phyloP scores from a whole-genome alignment of 2,797 vertebrate species.

The Cynopterus sphinx region DNA sequence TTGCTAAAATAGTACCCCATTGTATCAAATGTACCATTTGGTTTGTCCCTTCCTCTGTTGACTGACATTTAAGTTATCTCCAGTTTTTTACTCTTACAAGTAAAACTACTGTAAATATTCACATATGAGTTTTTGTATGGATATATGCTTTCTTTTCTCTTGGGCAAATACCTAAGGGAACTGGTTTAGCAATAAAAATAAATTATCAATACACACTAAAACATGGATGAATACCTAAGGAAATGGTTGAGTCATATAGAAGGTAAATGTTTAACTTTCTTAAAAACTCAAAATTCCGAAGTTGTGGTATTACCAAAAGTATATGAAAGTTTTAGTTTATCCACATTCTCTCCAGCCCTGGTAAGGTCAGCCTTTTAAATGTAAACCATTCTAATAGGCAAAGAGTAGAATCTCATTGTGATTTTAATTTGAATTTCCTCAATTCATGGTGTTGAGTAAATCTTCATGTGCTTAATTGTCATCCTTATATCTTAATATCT shows the following conservation, averaged over 20 bases:
- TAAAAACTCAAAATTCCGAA: slow-evolving; percentile 9
- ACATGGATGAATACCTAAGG: not conserved
- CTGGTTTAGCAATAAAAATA: not conserved
- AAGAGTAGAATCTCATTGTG: not conserved
- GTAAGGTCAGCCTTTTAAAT: not conserved
- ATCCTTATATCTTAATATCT: not conserved
- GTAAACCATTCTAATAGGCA: not conserved
- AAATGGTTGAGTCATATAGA: not conserved
- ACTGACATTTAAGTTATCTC: not conserved
- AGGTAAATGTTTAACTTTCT: not conserved
- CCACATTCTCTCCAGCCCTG: not conserved
- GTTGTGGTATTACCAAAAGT: not conserved
- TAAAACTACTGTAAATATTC: not conserved
- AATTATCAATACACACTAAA: too few relatives aligned
- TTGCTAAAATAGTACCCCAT: not conserved
- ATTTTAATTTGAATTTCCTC: slow-evolving; percentile 1
- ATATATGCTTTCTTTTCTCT: not conserved
- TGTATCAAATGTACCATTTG: not conserved
- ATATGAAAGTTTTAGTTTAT: not conserved
- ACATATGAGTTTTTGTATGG: not conserved
- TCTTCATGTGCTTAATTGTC: not conserved
- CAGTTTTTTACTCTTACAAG: not conserved
- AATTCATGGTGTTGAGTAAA: not conserved
- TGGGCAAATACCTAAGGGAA: slow-evolving; percentile 8
- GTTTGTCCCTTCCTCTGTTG: not conserved